phyloP scores from a whole-genome alignment of 2,113 vertebrate species.

The Python bivittatus region DNA sequence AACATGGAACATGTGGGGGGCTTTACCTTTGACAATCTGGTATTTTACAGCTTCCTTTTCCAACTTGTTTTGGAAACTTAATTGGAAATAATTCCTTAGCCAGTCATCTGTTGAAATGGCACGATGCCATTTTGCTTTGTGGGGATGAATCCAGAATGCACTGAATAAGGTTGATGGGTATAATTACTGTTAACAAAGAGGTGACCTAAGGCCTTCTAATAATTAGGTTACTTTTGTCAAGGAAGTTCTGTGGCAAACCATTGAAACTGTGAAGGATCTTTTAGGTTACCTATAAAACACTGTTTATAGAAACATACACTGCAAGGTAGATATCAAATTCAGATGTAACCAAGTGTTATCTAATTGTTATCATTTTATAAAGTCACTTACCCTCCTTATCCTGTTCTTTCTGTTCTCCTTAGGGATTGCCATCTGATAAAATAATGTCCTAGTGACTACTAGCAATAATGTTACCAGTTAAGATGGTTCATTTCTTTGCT shows the following conservation, averaged over 20 bases:
- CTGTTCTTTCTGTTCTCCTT: not conserved
- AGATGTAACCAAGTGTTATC: not conserved
- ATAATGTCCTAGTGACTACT: no score
- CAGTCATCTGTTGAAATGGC: constrained; percentile 11
- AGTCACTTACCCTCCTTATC: not conserved
- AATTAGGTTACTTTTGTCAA: not conserved
- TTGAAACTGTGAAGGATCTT: not conserved
- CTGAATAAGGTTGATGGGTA: not conserved
- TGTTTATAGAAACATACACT: not conserved
- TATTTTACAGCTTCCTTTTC: not conserved
- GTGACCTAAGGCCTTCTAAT: not conserved
- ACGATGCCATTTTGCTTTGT: not conserved
- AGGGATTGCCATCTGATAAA: not conserved
- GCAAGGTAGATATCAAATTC: not conserved
- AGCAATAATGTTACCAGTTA: not conserved
- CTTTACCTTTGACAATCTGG: not conserved
- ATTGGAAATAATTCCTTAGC: constrained; percentile 10
- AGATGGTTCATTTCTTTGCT: not conserved
- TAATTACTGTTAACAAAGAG: not conserved
- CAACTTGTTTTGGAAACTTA: not conserved
- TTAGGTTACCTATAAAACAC: not conserved
- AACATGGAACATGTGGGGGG: not conserved
- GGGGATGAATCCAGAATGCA: not conserved
- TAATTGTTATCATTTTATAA: not conserved
- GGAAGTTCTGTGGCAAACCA: not conserved